Evolutionary conservation across 2,797 vertebrate species (phyloP).

Genomic region (Distichodus sexfasciatus): DNA sequence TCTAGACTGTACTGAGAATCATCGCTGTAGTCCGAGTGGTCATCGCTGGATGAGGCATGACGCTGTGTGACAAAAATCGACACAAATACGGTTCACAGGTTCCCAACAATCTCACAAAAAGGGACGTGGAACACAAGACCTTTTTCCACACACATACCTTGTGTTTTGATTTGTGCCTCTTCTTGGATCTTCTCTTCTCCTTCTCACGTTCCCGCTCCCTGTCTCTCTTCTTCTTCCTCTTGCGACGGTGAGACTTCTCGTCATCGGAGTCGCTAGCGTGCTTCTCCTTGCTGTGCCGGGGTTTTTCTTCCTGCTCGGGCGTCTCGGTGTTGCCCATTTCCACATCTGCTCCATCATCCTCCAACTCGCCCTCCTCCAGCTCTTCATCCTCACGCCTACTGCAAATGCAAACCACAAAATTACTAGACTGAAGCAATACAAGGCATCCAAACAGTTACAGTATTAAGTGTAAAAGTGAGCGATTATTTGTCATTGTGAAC

Average conservation of each 20-base stretch:
- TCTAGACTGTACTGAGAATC: constrained; percentile 92
- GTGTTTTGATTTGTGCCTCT: constrained; percentile 93
- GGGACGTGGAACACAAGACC: neutral
- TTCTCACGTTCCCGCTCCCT: constrained; percentile 84
- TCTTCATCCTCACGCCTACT: constrained; percentile 86
- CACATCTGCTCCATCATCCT: constrained; percentile 87
- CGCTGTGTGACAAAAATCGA: constrained; percentile 69
- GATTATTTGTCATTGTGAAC: too few relatives aligned
- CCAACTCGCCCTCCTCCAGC: constrained; percentile 91
- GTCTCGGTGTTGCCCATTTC: constrained; percentile 70
- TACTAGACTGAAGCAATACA: neutral
- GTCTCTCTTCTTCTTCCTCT: constrained; percentile 88
- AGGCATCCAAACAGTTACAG: too few relatives aligned
- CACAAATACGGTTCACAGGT: neutral
- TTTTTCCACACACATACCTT: constrained; percentile 73
- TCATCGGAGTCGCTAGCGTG: constrained; percentile 84
- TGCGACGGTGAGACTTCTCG: constrained; percentile 84
- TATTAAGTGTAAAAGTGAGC: too few relatives aligned
- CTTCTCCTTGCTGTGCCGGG: constrained; percentile 74
- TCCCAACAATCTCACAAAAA: neutral
- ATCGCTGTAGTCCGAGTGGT: constrained; percentile 89
- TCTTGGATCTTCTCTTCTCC: constrained; percentile 90
- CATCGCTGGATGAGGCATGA: constrained; percentile 91
- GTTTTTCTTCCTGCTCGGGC: constrained; percentile 63
- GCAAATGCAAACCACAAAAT: constrained; percentile 23